phyloP scores from a whole-genome alignment of 2,797 vertebrate genomes.

The Pipistrellus nathusii region DNA sequence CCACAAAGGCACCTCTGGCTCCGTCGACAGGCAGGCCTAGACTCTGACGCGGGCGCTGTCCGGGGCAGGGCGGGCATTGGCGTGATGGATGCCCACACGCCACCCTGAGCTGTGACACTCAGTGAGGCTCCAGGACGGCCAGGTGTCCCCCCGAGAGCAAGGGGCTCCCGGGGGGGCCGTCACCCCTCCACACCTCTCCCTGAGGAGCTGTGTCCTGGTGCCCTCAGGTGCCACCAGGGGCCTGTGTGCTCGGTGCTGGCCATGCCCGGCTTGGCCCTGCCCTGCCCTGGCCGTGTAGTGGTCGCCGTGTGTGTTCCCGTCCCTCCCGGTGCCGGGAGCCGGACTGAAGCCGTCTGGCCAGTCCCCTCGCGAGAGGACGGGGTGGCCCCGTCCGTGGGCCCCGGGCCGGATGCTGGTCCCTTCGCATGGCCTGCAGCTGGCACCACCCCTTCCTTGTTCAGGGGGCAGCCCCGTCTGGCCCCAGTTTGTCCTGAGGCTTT shows the following conservation, averaged over 20 bases:
- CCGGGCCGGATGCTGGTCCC: accelerated
- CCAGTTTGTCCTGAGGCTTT: not conserved
- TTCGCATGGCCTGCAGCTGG: accelerated
- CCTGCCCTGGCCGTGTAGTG: too few relatives aligned
- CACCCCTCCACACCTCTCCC: not conserved
- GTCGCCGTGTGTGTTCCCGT: not conserved
- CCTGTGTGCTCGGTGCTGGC: not conserved
- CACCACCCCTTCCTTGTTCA: accelerated
- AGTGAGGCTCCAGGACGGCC: accelerated
- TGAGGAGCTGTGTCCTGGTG: not conserved
- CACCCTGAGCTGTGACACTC: accelerated
- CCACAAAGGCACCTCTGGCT: accelerated
- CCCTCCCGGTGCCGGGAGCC: not conserved
- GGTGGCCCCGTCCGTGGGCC: accelerated
- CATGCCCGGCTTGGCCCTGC: accelerated
- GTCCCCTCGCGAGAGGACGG: not conserved
- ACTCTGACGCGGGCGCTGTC: accelerated
- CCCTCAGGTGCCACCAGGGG: not conserved
- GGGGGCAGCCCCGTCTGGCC: too few relatives aligned
- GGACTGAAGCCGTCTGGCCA: accelerated
- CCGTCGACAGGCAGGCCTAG: accelerated
- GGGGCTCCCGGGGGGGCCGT: accelerated
- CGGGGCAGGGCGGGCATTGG: accelerated
- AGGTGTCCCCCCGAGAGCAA: not conserved
- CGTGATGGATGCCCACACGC: accelerated